Conservation (phyloP, 2,888 invertebrate species). For the Horisme vitalbata region DNA sequence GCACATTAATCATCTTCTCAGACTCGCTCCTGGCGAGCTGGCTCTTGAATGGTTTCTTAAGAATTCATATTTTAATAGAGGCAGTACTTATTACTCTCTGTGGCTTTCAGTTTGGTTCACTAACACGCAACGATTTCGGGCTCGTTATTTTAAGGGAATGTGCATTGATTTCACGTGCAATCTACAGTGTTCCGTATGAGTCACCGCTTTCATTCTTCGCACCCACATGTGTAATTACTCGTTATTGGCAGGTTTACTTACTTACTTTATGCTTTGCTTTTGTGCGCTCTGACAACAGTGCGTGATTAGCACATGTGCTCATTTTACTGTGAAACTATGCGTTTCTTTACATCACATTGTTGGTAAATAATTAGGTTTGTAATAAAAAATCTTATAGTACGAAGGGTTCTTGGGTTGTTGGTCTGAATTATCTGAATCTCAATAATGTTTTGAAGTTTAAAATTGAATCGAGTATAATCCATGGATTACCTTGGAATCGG, state of each 20-base stretch:
- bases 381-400: background rate
- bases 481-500: slow-evolving; percentile 49
- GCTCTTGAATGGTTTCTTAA: slow-evolving; percentile 20
- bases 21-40: slow-evolving; percentile 11
- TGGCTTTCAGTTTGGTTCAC: slow-evolving; percentile 25
- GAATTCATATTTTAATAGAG: slow-evolving; percentile 17
- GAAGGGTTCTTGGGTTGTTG: background rate
- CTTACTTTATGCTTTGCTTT: slow-evolving; percentile 35
- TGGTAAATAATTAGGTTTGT: slow-evolving; percentile 14
- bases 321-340: slow-evolving; percentile 39
- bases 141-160: slow-evolving; percentile 29
- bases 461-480: slow-evolving; percentile 27
- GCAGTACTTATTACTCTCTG: slow-evolving; percentile 23
- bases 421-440: slow-evolving; percentile 1
- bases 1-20: slow-evolving; percentile 22
- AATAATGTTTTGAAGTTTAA: background rate
- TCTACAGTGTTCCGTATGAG: slow-evolving; percentile 55
- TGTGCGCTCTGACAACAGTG: slow-evolving; percentile 37
- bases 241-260: slow-evolving; percentile 46
- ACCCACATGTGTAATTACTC: slow-evolving; percentile 51
- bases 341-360: slow-evolving; percentile 28
- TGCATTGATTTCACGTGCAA: slow-evolving; percentile 36
- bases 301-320: slow-evolving; percentile 40
- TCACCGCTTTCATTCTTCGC: slow-evolving; percentile 70
- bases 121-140: slow-evolving; percentile 30